Conservation (phyloP, 2,888 invertebrate species). For the Augochlorella aurata region DNA sequence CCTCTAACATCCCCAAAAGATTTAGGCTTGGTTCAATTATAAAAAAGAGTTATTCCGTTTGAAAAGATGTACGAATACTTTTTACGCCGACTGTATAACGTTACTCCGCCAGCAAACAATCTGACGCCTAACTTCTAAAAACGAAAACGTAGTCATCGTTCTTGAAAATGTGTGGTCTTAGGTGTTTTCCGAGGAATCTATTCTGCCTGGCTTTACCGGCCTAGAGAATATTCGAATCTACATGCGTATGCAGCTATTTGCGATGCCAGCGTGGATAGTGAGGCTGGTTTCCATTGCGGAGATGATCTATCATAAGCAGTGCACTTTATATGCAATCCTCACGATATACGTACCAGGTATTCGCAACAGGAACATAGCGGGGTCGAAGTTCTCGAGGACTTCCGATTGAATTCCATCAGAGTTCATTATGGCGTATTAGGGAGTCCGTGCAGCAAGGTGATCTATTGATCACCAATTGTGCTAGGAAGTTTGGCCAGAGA, state of each 20-base stretch:
- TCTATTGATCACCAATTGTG: constrained; percentile 51
- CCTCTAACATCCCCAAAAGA: no score
- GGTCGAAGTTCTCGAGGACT: constrained; percentile 49
- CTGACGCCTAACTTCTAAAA: background rate
- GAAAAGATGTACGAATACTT: no score
- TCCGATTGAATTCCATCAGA: constrained; percentile 66
- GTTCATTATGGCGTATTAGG: constrained; percentile 64
- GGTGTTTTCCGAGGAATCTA: background rate
- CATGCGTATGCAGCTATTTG: constrained; percentile 44
- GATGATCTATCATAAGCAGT: constrained; percentile 68
- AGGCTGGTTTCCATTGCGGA: constrained; percentile 61
- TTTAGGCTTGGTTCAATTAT: no score
- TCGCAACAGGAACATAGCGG: constrained; percentile 58
- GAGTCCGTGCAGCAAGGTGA: constrained; percentile 36
- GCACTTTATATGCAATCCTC: constrained; percentile 58
- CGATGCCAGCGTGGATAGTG: constrained; percentile 35
- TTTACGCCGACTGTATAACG: no score
- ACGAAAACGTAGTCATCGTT: background rate
- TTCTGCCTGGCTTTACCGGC: constrained; percentile 4
- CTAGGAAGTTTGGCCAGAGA: constrained; percentile 17
- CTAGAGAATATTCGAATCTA: constrained; percentile 11
- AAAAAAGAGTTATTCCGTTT: no score
- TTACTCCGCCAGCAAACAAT: background rate
- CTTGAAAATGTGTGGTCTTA: background rate
- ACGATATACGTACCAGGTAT: constrained; percentile 50